These are phyloP conservation scores for Danio choprae DNA, from an alignment of 2,797 vertebrate genomes.

Conservation along the genomic window DNA sequence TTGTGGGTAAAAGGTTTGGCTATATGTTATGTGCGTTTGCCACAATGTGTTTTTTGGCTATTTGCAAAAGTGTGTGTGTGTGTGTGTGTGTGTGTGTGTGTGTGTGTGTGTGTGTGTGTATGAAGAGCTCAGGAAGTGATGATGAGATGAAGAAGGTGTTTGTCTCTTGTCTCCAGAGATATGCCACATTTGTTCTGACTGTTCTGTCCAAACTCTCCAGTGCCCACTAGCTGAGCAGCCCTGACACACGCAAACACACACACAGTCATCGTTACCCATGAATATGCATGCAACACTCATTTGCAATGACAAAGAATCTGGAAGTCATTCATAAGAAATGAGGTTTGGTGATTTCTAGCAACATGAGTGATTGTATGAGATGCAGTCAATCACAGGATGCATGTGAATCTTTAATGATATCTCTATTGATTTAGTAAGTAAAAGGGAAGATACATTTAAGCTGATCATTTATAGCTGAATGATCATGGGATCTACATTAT, in stretches of 20 bases:
- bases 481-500: neutral
- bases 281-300: neutral
- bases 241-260: neutral
- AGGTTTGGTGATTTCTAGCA: neutral
- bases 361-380: neutral
- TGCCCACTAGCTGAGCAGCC: neutral
- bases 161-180: neutral
- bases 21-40: neutral
- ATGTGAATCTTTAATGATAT: neutral
- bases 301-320: neutral
- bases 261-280: constrained; percentile 4
- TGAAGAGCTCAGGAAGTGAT: constrained; percentile 9
- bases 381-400: neutral
- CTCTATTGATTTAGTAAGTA: neutral
- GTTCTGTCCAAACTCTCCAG: constrained; percentile 16
- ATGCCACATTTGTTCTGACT: neutral
- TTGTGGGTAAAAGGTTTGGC: neutral
- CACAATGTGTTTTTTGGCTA: neutral
- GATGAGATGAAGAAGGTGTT: constrained; percentile 24
- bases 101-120: neutral
- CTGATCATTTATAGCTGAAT: neutral
- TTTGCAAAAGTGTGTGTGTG: neutral
- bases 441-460: neutral
- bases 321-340: neutral
- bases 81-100: neutral